These are phyloP conservation scores for Muschampia plurimacula DNA, from an alignment of 2,888 invertebrate species.

Conservation along the genomic window DNA sequence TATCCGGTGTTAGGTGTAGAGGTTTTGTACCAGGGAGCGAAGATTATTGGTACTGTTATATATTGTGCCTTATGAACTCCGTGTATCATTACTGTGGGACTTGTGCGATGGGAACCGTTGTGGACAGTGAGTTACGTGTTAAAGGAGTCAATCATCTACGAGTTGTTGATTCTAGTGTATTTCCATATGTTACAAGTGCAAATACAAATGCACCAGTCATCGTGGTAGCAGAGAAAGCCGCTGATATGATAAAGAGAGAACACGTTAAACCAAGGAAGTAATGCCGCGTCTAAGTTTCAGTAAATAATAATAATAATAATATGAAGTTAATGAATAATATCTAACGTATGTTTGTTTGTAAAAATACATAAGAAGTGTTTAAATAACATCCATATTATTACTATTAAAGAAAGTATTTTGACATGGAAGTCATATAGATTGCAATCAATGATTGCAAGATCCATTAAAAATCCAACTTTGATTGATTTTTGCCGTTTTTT, in stretches of 20 bases:
- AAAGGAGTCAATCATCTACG: constrained; percentile 55
- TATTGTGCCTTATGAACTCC: constrained; percentile 49
- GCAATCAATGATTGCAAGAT: too few relatives aligned
- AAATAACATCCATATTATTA: too few relatives aligned
- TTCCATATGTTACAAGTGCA: constrained; percentile 90
- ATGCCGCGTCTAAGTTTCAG: too few relatives aligned
- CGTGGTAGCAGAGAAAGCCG: constrained; percentile 92
- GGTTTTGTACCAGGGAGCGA: constrained; percentile 21
- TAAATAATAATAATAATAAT: too few relatives aligned
- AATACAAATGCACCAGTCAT: constrained; percentile 91
- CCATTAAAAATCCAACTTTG: too few relatives aligned
- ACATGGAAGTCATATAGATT: too few relatives aligned
- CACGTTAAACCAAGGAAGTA: constrained; percentile 2
- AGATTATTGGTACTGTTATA: constrained; percentile 53
- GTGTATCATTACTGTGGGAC: constrained; percentile 54
- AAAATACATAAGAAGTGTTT: too few relatives aligned
- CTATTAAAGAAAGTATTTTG: too few relatives aligned
- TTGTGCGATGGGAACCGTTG: constrained; percentile 55
- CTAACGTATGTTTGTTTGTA: too few relatives aligned
- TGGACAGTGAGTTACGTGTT: constrained; percentile 52
- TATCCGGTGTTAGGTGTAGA: constrained; percentile 46
- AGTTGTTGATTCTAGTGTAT: constrained; percentile 91
- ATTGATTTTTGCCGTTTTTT: not conserved
- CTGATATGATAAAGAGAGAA: constrained; percentile 89
- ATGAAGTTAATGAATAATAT: too few relatives aligned